Percentiles rank a stretch among this genome's conserved stretches.
These are phyloP conservation scores for Thumatha senex DNA, from an alignment of 2,888 invertebrate species.

Conservation along the genomic window DNA sequence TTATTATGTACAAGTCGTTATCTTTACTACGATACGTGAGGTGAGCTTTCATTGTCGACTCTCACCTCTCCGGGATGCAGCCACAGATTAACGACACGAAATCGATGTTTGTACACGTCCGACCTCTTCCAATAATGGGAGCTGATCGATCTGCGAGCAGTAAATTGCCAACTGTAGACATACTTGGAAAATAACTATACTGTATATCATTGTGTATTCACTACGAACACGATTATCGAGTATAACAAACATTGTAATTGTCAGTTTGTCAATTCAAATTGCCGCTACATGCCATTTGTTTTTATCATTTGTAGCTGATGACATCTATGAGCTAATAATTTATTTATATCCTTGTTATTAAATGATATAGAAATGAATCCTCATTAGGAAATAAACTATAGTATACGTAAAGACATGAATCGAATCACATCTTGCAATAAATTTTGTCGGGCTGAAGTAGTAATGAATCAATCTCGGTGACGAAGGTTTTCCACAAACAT, in stretches of 20 bases:
- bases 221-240: conserved; percentile 46
- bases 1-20: conserved; percentile 68
- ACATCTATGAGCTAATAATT: conserved; percentile 20
- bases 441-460: conserved; percentile 58
- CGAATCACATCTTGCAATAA: conserved; percentile 50
- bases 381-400: conserved; percentile 51
- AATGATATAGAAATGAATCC: conserved; percentile 42
- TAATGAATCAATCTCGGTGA: conserved; percentile 76
- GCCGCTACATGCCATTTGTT: conserved; percentile 26
- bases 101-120: conserved; percentile 83
- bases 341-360: conserved; percentile 23
- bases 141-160: conserved; percentile 75
- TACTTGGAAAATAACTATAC: conserved; percentile 73
- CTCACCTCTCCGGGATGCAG: conserved; percentile 66
- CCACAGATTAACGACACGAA: conserved; percentile 77
- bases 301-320: conserved; percentile 26
- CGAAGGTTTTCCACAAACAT: conserved; percentile 78
- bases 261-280: conserved; percentile 59
- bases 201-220: conserved; percentile 56
- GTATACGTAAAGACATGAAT: conserved; percentile 26
- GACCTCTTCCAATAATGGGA: conserved; percentile 80
- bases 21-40: conserved; percentile 70
- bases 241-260: conserved; percentile 60
- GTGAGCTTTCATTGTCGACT: conserved; percentile 64
- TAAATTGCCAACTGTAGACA: conserved; percentile 74